phyloP scores from a whole-genome alignment of 2,888 invertebrate species.

The Coelinius sp. region DNA sequence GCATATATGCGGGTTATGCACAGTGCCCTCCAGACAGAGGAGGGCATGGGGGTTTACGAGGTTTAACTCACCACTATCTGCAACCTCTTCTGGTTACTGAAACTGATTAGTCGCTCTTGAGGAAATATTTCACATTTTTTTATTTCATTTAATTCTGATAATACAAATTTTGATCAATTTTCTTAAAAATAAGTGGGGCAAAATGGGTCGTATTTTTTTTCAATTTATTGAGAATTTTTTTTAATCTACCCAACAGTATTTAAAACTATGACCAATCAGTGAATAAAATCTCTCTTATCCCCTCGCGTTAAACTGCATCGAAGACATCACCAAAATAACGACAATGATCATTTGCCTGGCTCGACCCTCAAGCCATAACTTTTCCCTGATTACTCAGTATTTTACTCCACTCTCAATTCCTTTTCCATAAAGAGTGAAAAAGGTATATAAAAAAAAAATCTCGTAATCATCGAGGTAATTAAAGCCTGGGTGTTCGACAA shows the following conservation, averaged over 20 bases:
- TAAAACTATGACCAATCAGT: too few species aligned
- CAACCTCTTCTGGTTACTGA: constrained; percentile 11
- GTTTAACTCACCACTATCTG: constrained; percentile 10
- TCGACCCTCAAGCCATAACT: not conserved
- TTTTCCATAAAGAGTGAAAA: not conserved
- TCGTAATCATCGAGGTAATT: constrained; percentile 60
- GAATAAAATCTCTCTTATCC: too few species aligned
- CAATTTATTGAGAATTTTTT: too few species aligned
- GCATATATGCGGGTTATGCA: constrained; percentile 30
- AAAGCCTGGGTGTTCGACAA: constrained; percentile 52
- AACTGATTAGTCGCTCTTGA: constrained; percentile 9
- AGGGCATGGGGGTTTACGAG: constrained; percentile 15
- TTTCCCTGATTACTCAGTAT: constrained; percentile 2
- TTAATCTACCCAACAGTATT: too few species aligned
- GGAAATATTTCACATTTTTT: not conserved
- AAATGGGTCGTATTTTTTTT: too few species aligned
- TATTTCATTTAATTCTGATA: not conserved
- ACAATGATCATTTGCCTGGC: not conserved
- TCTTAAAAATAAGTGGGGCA: not conserved
- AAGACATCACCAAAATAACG: not conserved
- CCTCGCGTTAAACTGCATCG: too few species aligned
- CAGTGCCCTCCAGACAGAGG: constrained; percentile 30
- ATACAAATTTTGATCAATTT: not conserved
- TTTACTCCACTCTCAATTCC: constrained; percentile 3
- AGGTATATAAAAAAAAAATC: constrained; percentile 34